Base-by-base conservation (phyloP, 2,113 vertebrate species). In the Orthonyx spaldingii region DNA sequence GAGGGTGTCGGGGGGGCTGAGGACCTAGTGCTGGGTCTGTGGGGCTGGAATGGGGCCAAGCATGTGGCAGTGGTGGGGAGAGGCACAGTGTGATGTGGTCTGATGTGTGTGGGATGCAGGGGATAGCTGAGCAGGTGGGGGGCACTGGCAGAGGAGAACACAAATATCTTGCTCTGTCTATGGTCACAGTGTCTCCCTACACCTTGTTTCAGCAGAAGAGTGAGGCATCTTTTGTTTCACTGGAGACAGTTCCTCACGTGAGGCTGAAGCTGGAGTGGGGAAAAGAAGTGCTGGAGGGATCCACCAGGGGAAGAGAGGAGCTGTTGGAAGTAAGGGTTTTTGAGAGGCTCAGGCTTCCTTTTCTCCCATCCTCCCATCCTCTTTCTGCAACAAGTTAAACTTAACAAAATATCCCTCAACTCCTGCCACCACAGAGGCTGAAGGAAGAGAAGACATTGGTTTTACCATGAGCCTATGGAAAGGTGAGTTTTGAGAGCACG, bases 381-480 rank as follows among this genome's bases (percentile, higher is more conserved):
- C 32, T 75, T 89, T 77, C 56, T 91, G 44, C 72, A 81, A 28
- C 42, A 75, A 3, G n/a, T 65, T 60, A 14, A 64, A 69, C 16
- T 63, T 72, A 46, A 80, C 41, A 56, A 60, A 50, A 46, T 6
- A 55, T 19, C 28, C 41, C n/a, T 74, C 26, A 57, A 28, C 3
- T 37, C 10, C 56, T 84, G 78, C 16, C 60, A 57, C 41, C 87
- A 85, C 6, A 49, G 88, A 95, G 89, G 84, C 70, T n/a, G 47
- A 85, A 82, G 55, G 28, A 92, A 94, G 78, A 93, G 94, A 94
- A 96, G 94, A 87, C 94, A 72, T 49, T 71, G 76, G 39, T 92
- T 92, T 97, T 92, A 95, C 94, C 65, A 47, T 68, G 70, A 90
- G 32, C 16, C n/a, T 46, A 3, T 39, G 50, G 39, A 56, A 84